phyloP scores from a whole-genome alignment of 2,888 invertebrate genomes.

The Cristatella mucedo region DNA sequence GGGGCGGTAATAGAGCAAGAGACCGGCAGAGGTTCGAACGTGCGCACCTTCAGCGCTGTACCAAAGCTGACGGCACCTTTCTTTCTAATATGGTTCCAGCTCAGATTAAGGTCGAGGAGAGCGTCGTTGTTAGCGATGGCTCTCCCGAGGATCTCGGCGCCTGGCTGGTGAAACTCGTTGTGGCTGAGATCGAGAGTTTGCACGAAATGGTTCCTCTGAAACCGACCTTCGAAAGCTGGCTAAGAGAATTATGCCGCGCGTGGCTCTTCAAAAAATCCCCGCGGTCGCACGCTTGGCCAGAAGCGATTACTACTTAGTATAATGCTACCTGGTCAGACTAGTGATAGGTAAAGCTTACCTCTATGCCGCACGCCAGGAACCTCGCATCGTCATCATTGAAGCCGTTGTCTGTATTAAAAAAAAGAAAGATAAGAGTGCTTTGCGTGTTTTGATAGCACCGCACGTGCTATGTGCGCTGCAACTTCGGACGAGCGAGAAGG shows the following conservation, averaged over 20 bases:
- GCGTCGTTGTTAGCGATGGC: constrained; percentile 18
- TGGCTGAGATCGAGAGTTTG: constrained; percentile 24
- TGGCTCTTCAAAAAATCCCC: too few relatives aligned
- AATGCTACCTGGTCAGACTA: not conserved
- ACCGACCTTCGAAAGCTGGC: too few relatives aligned
- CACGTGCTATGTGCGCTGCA: too few relatives aligned
- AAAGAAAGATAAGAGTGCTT: too few relatives aligned
- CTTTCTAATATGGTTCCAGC: constrained; percentile 32
- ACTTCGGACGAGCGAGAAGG: too few relatives aligned
- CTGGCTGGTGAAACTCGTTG: constrained; percentile 25
- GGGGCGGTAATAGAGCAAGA: too few relatives aligned
- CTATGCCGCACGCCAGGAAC: constrained; percentile 20
- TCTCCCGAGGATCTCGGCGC: constrained; percentile 21
- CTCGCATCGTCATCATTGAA: constrained; percentile 22
- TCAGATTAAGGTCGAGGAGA: constrained; percentile 23
- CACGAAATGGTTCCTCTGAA: constrained; percentile 18
- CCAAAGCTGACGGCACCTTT: constrained; percentile 29
- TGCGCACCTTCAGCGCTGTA: constrained; percentile 25
- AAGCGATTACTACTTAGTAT: not conserved
- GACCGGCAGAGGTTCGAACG: not conserved
- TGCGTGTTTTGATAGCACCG: too few relatives aligned
- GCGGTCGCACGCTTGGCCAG: not conserved
- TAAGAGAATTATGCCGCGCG: too few relatives aligned
- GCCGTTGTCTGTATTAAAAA: constrained; percentile 14
- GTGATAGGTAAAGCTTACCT: constrained; percentile 16